A percentile compares a stretch with the other conserved stretches of the same genome.
phyloP scores from a whole-genome alignment of 2,113 vertebrate species.

The Trochalopteron elliotii region DNA sequence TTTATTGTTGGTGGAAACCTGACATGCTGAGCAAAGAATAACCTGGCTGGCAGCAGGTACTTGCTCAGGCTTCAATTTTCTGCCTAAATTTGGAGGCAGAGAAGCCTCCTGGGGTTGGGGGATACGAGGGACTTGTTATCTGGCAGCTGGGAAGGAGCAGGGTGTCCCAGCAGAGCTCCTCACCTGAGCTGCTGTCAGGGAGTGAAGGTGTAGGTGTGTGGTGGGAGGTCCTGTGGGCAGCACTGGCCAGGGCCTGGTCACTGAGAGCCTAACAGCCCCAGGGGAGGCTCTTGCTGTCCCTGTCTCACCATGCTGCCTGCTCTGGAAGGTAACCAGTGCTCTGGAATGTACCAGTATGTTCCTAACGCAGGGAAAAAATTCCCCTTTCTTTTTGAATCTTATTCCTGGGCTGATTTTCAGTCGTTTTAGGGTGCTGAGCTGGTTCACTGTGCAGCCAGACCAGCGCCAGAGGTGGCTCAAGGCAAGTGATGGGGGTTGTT shows the following conservation, averaged over 20 bases:
- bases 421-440: background rate
- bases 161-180: background rate
- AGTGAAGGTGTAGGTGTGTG: background rate
- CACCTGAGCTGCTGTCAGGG: background rate
- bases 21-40: background rate
- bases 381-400: background rate
- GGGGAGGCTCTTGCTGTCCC: background rate
- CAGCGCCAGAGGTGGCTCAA: background rate
- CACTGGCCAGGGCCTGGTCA: rapidly evolving
- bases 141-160: background rate
- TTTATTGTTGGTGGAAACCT: background rate
- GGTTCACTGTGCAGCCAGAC: background rate
- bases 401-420: background rate
- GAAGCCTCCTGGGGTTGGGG: background rate
- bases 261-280: rapidly evolving
- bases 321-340: background rate
- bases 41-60: background rate
- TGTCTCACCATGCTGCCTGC: rapidly evolving
- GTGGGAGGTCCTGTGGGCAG: background rate
- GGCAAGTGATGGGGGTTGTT: rapidly evolving
- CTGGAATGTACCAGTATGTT: background rate
- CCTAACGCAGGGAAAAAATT: background rate
- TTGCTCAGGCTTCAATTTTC: background rate
- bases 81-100: background rate
- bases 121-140: no score